phyloP scores from a whole-genome alignment of 1,140 invertebrate genomes.

The Polyergus mexicanus region DNA sequence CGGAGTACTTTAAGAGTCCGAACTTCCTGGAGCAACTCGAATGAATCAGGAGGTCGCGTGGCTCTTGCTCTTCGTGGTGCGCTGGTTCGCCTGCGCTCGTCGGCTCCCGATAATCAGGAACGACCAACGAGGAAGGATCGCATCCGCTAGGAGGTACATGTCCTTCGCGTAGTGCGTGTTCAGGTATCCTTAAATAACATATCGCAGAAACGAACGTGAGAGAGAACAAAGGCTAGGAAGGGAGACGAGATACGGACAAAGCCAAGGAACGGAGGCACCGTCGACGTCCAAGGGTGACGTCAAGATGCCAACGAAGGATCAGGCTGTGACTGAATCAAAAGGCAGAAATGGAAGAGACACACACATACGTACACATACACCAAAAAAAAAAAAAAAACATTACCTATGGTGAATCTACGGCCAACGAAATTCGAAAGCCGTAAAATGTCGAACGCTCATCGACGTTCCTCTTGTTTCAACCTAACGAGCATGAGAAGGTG shows the following conservation, averaged over 20 bases:
- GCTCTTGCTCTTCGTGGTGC: conserved; percentile 80
- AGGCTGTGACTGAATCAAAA: conserved; percentile 74
- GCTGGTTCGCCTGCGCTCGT: conserved; percentile 72
- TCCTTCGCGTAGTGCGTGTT: conserved; percentile 76
- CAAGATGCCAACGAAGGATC: conserved; percentile 71
- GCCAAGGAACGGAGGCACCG: conserved; percentile 38
- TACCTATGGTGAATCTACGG: conserved; percentile 21
- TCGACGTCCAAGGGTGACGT: conserved; percentile 46
- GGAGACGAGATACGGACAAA: conserved; percentile 47
- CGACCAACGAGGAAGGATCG: conserved; percentile 74
- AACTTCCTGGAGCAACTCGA: conserved; percentile 99
- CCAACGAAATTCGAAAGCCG: conserved; percentile 47
- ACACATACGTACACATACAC: conserved; percentile 35
- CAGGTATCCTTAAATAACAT: conserved; percentile 81
- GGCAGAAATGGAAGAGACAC: conserved; percentile 52
- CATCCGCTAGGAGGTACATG: conserved; percentile 74
- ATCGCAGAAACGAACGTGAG: conserved; percentile 77
- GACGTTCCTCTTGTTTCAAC: conserved; percentile 60
- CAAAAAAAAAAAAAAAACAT: conserved; percentile 28
- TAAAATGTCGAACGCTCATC: conserved; percentile 59
- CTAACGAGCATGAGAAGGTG: conserved; percentile 59
- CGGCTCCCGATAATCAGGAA: conserved; percentile 74
- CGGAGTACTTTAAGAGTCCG: conserved; percentile 99
- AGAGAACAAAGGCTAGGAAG: conserved; percentile 64
- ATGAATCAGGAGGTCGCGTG: conserved; percentile 88